These are phyloP conservation scores for Mustelus asterias DNA, from an alignment of 2,113 vertebrate genomes.

Conservation along the genomic window DNA sequence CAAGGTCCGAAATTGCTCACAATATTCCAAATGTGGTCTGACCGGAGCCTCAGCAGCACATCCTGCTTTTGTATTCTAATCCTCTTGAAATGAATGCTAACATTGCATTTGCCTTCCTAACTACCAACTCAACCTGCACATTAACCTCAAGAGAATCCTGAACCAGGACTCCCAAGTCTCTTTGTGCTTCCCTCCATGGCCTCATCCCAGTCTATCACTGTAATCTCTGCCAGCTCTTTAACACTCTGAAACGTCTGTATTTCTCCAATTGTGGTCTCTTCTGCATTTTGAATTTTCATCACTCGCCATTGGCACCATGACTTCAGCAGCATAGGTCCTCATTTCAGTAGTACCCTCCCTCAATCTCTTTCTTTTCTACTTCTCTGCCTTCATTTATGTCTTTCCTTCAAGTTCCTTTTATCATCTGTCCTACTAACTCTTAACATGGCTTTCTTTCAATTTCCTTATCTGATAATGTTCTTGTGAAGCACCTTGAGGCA, in stretches of 20 bases:
- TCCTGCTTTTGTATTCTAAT: no score
- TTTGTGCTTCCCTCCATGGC: background rate
- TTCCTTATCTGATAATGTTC: background rate
- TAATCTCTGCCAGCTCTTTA: background rate
- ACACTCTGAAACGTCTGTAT: background rate
- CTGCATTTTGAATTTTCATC: background rate
- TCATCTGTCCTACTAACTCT: background rate
- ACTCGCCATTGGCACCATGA: background rate
- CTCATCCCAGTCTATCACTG: background rate
- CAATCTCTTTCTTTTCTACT: background rate
- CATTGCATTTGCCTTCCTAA: no score
- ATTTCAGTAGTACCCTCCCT: background rate
- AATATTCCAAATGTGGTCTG: no score
- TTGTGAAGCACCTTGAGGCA: background rate
- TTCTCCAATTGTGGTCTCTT: no score
- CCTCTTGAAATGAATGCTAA: no score
- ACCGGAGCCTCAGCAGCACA: no score
- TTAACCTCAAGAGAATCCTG: no score
- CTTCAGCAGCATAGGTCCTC: background rate
- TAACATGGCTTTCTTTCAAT: background rate
- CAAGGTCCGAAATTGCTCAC: no score
- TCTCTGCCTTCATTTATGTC: background rate
- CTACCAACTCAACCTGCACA: no score
- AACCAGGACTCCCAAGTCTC: no score
- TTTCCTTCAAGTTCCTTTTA: background rate